Percentiles rank a stretch among this genome's conserved stretches.
Conservation (phyloP, 2,888 invertebrate species). For the Ypsolopha sequella region DNA sequence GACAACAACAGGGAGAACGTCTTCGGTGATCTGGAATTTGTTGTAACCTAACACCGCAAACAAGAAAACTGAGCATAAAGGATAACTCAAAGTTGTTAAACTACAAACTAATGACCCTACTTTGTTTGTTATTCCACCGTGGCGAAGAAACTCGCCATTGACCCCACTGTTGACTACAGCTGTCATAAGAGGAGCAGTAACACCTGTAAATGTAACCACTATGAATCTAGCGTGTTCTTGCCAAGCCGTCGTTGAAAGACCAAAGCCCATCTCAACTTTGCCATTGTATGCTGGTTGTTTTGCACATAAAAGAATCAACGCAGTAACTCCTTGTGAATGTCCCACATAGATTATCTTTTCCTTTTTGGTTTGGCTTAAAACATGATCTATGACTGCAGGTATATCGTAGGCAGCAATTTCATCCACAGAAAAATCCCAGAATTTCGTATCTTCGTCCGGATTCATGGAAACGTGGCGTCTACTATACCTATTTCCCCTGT, state of each 20-base stretch:
- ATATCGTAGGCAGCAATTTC: conserved; percentile 23
- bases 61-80: neutral
- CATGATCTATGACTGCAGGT: conserved; percentile 23
- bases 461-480: conserved; percentile 15
- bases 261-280: conserved; percentile 23
- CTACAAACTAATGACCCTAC: neutral
- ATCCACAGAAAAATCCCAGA: conserved; percentile 23
- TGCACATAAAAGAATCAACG: conserved; percentile 19
- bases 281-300: conserved; percentile 23
- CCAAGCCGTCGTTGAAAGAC: conserved; percentile 21
- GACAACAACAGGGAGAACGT: conserved; percentile 8
- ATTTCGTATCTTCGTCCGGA: conserved; percentile 14
- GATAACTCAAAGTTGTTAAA: neutral
- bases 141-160: neutral
- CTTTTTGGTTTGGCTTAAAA: conserved; percentile 17
- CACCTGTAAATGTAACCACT: neutral
- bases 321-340: conserved; percentile 23
- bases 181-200: neutral
- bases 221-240: conserved; percentile 17
- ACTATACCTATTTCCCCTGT: conserved; percentile 6
- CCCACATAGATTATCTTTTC: conserved; percentile 17
- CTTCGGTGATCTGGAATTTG: neutral
- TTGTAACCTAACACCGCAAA: conserved; percentile 1
- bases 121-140: neutral
- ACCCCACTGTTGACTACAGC: neutral